These are phyloP conservation scores for Zaprionus camerounensis DNA, from an alignment of 1,140 invertebrate genomes.

Conservation along the genomic window DNA sequence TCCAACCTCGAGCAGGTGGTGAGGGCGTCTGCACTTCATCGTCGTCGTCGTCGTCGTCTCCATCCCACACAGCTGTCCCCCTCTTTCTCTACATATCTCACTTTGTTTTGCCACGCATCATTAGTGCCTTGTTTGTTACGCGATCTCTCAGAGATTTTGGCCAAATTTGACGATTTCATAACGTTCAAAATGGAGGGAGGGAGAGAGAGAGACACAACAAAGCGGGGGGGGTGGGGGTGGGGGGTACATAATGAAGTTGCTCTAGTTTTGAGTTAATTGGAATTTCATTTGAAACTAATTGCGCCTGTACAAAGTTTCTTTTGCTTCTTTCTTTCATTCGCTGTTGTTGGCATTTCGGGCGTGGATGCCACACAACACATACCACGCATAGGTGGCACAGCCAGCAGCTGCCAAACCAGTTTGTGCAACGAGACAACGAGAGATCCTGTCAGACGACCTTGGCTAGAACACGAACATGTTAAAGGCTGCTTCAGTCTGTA, in stretches of 20 bases:
- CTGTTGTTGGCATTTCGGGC: slow-evolving; percentile 5
- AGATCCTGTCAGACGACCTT: slow-evolving; percentile 75
- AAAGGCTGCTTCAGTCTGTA: slow-evolving; percentile 51
- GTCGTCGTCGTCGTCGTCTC: background rate
- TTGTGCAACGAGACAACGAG: slow-evolving; percentile 19
- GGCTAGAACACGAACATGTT: slow-evolving; percentile 62
- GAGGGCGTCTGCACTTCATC: slow-evolving; percentile 15
- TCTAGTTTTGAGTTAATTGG: slow-evolving; percentile 72
- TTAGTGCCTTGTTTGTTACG: slow-evolving; percentile 76
- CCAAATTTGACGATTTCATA: slow-evolving; percentile 61
- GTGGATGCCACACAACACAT: slow-evolving; percentile 10
- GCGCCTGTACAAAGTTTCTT: slow-evolving; percentile 19
- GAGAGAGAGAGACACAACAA: background rate
- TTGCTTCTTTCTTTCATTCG: background rate
- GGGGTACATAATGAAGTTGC: slow-evolving; percentile 68
- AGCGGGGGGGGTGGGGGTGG: slow-evolving; percentile 21
- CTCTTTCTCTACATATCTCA: background rate
- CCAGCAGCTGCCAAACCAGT: slow-evolving; percentile 54
- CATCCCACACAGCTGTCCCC: background rate
- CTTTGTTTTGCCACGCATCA: slow-evolving; percentile 54
- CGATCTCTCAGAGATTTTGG: slow-evolving; percentile 65
- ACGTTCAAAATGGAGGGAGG: slow-evolving; percentile 6
- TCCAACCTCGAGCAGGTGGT: background rate
- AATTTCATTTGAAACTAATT: slow-evolving; percentile 67
- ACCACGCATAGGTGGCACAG: background rate